Base-by-base conservation (phyloP, 2,888 invertebrate genomes). In the Epinotia brunnichana region DNA sequence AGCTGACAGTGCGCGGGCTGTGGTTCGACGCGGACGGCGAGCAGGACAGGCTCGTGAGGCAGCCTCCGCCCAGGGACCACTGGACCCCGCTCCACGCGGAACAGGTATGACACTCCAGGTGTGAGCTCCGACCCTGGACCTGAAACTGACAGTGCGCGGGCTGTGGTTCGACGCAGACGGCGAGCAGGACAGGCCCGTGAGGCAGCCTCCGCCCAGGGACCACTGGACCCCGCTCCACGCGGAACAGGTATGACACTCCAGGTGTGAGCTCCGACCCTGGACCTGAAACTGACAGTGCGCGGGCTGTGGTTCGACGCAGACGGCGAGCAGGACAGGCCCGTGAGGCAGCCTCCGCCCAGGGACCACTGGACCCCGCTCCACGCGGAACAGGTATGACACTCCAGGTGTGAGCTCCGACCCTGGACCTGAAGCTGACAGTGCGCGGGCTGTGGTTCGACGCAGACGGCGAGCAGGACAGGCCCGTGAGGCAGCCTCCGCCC, bases 1-100 rank as follows among this genome's bases (percentile, higher is more conserved):
- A 90, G 74, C 77, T 96, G 63, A 84, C 86, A 10, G 84, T 96
- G 9, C 94, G 95, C 61, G 96, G 96, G 0, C 75, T 94, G 62
- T 94, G 93, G 93, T 86, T 87, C 70, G 91, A 93, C 74, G 74
- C 81, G 17, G 91, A 92, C 66, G 77, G 82, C 24, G 92, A 93
- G 75, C 89, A 90, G 73, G 90, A 90, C 71, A 90, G 85, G 74
- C 75, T 17, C 0, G 71, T 95, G 1, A 76, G 77, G 0, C 92
- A 94, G 59, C 91, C 91, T 0, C 82, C 80, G 1, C 63, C 78
- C 0, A 82, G 84, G 44, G 87, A 92, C 19, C 80, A 88, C 0
- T 96, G 95, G 95, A 86, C 95, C 17, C 87, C 92, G 10, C 89
- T 97, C 56, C 95, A 95, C 81, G 95, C 95, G 39, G 95, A 95